Percentiles rank a stretch among this genome's conserved stretches.
phyloP scores from a whole-genome alignment of 2,797 vertebrate species.

The Chelon labrosus region DNA sequence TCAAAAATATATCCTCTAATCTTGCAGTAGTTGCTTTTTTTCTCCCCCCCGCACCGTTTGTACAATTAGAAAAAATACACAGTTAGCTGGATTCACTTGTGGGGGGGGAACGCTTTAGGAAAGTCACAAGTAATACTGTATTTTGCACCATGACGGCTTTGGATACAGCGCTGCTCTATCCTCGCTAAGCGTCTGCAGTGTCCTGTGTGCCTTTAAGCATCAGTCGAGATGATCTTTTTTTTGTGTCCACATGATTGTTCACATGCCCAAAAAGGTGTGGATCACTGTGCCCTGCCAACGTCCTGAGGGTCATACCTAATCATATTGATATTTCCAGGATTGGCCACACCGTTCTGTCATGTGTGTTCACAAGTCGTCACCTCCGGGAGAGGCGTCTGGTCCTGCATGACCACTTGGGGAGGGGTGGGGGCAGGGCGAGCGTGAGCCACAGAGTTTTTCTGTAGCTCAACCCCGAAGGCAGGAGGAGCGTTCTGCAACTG shows the following conservation, averaged over 20 bases:
- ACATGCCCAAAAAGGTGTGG: slow-evolving; percentile 47
- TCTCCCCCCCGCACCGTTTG: background rate
- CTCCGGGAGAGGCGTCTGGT: slow-evolving; percentile 84
- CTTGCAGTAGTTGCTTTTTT: slow-evolving; percentile 54
- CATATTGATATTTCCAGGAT: slow-evolving; percentile 34
- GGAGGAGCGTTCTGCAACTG: slow-evolving; percentile 81
- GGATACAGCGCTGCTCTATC: slow-evolving; percentile 40
- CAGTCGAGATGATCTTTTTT: slow-evolving; percentile 29
- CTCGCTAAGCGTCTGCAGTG: slow-evolving; percentile 41
- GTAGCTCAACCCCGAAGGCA: slow-evolving; percentile 79
- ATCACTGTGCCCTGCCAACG: slow-evolving; percentile 49
- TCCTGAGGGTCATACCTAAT: slow-evolving; percentile 59
- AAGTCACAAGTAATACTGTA: slow-evolving; percentile 64
- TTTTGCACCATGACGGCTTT: slow-evolving; percentile 63
- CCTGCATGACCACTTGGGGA: slow-evolving; percentile 79
- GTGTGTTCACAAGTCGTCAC: slow-evolving; percentile 86
- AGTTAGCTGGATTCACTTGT: slow-evolving; percentile 55
- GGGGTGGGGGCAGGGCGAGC: slow-evolving; percentile 68
- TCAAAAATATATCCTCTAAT: slow-evolving; percentile 83
- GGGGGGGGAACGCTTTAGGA: slow-evolving; percentile 50
- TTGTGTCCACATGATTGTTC: slow-evolving; percentile 50
- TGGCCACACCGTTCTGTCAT: slow-evolving; percentile 74
- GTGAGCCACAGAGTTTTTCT: slow-evolving; percentile 77
- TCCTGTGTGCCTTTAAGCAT: slow-evolving; percentile 60
- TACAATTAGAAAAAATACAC: slow-evolving; percentile 80